phyloP scores from a whole-genome alignment of 2,888 invertebrate species.

The Agrotis ipsilon region DNA sequence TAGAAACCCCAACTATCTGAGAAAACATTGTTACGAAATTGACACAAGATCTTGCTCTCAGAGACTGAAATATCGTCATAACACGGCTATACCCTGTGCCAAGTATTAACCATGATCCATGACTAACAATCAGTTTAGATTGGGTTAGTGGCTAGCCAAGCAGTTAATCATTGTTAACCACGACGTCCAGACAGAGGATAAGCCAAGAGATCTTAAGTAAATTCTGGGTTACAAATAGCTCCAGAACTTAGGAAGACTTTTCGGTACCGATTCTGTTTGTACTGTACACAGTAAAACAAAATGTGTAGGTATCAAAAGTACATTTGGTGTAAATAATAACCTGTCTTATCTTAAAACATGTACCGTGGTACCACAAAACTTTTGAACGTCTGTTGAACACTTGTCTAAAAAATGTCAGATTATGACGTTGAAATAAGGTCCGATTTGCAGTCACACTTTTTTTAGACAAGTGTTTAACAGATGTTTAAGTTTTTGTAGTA shows the following conservation, averaged over 20 bases:
- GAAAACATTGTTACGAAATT: constrained; percentile 15
- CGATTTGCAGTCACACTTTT: no score
- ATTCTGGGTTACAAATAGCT: background rate
- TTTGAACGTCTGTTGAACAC: no score
- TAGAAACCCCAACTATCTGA: background rate
- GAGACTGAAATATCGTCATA: constrained; percentile 30
- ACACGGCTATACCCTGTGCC: constrained; percentile 34
- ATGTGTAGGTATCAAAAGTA: no score
- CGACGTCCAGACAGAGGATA: constrained; percentile 5
- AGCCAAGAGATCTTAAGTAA: constrained; percentile 5
- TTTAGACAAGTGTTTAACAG: no score
- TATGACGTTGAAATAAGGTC: no score
- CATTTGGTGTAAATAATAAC: no score
- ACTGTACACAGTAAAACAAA: no score
- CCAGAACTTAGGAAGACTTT: background rate
- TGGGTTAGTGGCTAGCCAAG: constrained; percentile 31
- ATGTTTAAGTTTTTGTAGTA: no score
- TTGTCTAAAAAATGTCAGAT: no score
- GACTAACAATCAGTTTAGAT: constrained; percentile 47
- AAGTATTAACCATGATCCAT: constrained; percentile 44
- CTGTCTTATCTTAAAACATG: background rate
- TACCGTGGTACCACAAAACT: no score
- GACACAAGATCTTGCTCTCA: constrained; percentile 11
- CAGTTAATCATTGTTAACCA: constrained; percentile 33
- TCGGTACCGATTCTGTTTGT: no score